Conservation (phyloP, 2,797 vertebrate species). For the Molothrus aeneus region DNA sequence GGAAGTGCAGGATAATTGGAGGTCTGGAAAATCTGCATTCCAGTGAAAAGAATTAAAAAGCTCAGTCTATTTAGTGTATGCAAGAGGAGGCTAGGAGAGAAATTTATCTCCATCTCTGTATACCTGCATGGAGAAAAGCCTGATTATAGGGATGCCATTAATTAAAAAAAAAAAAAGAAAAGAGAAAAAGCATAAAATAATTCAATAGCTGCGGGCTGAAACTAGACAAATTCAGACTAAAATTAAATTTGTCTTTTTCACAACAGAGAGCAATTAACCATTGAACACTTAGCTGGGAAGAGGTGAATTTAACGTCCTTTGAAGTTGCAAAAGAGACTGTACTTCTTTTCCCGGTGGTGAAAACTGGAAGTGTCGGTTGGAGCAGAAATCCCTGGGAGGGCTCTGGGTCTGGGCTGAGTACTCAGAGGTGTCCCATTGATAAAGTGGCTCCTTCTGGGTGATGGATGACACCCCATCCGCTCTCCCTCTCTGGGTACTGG, state of each 20-base stretch:
- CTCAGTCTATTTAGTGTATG: not conserved
- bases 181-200: not conserved
- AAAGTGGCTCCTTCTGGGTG: not conserved
- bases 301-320: not conserved
- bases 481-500: not conserved
- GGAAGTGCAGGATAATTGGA: not conserved
- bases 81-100: not conserved
- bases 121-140: slow-evolving; percentile 17
- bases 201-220: slow-evolving; percentile 23
- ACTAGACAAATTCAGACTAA: not conserved
- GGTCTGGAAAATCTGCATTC: slow-evolving; percentile 40
- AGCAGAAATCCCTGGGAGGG: not conserved
- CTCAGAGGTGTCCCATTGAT: not conserved
- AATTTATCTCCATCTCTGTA: not conserved
- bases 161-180: not conserved
- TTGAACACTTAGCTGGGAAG: not conserved
- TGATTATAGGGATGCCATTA: not conserved
- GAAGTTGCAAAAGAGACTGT: not conserved
- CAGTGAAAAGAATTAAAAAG: slow-evolving; percentile 24
- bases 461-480: not conserved
- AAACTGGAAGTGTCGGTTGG: not conserved
- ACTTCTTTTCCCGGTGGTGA: not conserved
- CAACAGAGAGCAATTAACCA: not conserved
- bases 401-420: not conserved
- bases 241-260: not conserved